Base-by-base conservation (phyloP, 2,888 invertebrate genomes). In the Corbicula japonica region DNA sequence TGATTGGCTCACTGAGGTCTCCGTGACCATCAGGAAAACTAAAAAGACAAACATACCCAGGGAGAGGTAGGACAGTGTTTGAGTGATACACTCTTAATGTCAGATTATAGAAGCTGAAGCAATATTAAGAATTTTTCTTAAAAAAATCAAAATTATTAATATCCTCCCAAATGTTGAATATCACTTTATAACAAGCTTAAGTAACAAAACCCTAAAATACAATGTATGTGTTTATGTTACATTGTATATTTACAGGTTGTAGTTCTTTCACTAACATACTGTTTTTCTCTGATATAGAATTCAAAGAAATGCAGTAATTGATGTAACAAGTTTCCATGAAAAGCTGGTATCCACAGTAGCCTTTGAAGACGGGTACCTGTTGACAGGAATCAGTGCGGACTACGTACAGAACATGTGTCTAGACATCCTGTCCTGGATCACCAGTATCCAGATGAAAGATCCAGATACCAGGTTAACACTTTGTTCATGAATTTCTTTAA, bases 1-100 rank as follows among this genome's bases (percentile, higher is more conserved):
- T 94, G 98, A 98, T 94, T 97, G 97, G 96, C 94, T 98, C 79
- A 97, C 98, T 91, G 98, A 98, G 94, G 95, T 98, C 75, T 97
- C 97, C 15, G 95, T 98, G 84, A 97, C 97, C 0, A 96, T 98
- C 23, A 95, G 97, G 76, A 96, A 96, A 68, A 96, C 96, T 58
- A 96, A 96, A 86, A 95, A 95, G 76, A 95, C 96, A 0, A 95
- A 95, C 62, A 94, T 96, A 79, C 95, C 95, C 0, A 95, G 96
- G 92, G 97, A 97, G 90, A 95, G 95, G 92, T 94, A 87, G 78
- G 88, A n/a, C n/a, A n/a, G n/a, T n/a, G n/a, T n/a, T n/a, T 44
- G 28, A 10, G 10, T 68, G 4, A 2, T 4, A 44, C 15, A 30
- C 18, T 68, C 12, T 8, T 60, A 21, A 34, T 30, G 30, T 10